Conservation (phyloP, 2,113 vertebrate genomes). For the Mellivora capensis region DNA sequence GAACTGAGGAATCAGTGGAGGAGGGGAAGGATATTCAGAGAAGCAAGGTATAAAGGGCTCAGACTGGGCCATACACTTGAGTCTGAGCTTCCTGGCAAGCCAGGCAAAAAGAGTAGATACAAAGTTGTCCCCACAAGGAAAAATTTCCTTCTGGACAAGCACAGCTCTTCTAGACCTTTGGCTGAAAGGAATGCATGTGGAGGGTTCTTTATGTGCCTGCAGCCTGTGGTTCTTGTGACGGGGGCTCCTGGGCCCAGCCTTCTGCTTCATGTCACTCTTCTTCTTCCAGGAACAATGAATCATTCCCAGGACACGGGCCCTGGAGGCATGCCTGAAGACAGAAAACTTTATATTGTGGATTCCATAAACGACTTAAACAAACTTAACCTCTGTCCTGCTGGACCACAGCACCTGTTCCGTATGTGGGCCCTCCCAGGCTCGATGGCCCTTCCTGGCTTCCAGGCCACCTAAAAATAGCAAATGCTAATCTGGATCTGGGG, state of each 20-base stretch:
- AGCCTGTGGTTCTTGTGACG: not conserved
- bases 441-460: not conserved
- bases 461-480: not conserved
- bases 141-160: not conserved
- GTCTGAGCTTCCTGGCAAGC: not conserved
- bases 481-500: not conserved
- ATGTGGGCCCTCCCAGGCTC: not conserved
- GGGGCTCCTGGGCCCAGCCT: not conserved
- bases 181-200: not conserved
- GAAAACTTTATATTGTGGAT: conserved; percentile 85
- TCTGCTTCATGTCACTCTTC: not conserved
- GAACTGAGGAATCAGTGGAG: not conserved
- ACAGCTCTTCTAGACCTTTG: not conserved
- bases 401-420: conserved; percentile 68
- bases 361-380: conserved; percentile 87
- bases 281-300: conserved; percentile 81
- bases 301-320: conserved; percentile 71
- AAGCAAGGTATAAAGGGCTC: accelerated
- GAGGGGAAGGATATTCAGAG: not conserved
- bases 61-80: not conserved
- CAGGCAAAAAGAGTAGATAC: not conserved
- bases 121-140: not conserved
- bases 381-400: conserved; percentile 77
- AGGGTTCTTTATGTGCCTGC: not conserved
- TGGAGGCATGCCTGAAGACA: conserved; percentile 65